These are phyloP conservation scores for Trachelus iudaicus DNA, from an alignment of 2,888 invertebrate genomes.

Conservation along the genomic window DNA sequence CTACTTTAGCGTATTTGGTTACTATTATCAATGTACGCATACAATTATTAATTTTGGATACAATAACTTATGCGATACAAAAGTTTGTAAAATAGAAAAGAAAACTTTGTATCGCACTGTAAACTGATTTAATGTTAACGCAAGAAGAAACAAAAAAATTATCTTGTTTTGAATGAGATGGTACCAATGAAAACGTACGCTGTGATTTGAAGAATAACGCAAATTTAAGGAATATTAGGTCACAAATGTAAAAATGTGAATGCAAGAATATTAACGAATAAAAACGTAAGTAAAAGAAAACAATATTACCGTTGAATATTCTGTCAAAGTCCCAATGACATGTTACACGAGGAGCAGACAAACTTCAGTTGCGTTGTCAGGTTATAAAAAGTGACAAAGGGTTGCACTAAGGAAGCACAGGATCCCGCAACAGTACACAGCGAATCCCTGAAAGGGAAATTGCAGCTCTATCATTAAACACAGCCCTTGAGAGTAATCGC, in stretches of 20 bases:
- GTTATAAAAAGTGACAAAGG: conserved; percentile 43
- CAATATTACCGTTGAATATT: conserved; percentile 30
- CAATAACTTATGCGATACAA: not conserved
- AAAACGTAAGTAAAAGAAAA: not conserved
- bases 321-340: conserved; percentile 45
- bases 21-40: not conserved
- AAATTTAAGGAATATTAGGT: not conserved
- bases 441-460: conserved; percentile 31
- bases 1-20: not conserved
- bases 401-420: conserved; percentile 28
- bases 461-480: conserved; percentile 20
- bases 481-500: conserved; percentile 16
- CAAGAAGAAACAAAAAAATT: not conserved
- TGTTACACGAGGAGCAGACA: conserved; percentile 31
- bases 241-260: not conserved
- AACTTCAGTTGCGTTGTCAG: conserved; percentile 37
- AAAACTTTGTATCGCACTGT: not conserved
- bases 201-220: not conserved
- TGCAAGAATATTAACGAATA: not conserved
- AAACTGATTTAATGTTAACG: not conserved
- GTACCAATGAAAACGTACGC: not conserved
- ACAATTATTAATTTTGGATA: not conserved
- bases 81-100: not conserved
- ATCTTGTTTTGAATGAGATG: not conserved
- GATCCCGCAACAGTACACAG: conserved; percentile 23